Evolutionary conservation across 1,140 invertebrate species (phyloP), one percentile per base, ranked within the genome.

Genomic region (Frieseomelitta varia): DNA sequence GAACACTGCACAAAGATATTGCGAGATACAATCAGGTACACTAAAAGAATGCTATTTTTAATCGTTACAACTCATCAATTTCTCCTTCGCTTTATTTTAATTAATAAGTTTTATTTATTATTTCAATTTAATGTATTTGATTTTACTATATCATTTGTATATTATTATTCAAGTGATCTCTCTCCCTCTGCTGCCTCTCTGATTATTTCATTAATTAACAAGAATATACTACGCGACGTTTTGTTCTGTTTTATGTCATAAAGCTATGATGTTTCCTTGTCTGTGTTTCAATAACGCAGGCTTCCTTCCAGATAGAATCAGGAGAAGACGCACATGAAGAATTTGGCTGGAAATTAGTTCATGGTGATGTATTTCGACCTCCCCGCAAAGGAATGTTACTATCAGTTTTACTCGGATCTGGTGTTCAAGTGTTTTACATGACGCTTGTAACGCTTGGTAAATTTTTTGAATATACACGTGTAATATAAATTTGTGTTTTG

Each of bases 311-410:
- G 96, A 98, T 98, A 96, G 98, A 98, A 92, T 98, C 97, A 89
- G 98, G 98, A 17, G 99, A 99, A 95, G 99, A 99, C 96, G 99
- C 99, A 19, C 97, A 99, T 95, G 99, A 99, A 95, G 99, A 99
- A 94, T 99, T 99, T 95, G 99, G 99, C 34, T 99, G 99, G 99
- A 99, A 99, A 95, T 95, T 99, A 65, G 98, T 99, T 4, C 98
- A 99, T 92, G 98, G 98, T 21, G 98, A 99, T 95, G 98, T 99
- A 0, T 99, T 99, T 94, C 95, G 98, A 56, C 98, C 99, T 10
- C 99, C 99, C n/a, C 96, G 98, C 24, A 98, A 99, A 92, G 98
- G 99, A 83, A 99, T 99, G 98, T 92, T 99, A 11, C 95, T 99
- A 14, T 98, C 99, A 0, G 98, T 99, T 0, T 97, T 99, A 87